A percentile compares a stretch with the other conserved stretches of the same genome.
Conservation (phyloP, 2,797 vertebrate species). For the Poeciliopsis paucimaculata region DNA sequence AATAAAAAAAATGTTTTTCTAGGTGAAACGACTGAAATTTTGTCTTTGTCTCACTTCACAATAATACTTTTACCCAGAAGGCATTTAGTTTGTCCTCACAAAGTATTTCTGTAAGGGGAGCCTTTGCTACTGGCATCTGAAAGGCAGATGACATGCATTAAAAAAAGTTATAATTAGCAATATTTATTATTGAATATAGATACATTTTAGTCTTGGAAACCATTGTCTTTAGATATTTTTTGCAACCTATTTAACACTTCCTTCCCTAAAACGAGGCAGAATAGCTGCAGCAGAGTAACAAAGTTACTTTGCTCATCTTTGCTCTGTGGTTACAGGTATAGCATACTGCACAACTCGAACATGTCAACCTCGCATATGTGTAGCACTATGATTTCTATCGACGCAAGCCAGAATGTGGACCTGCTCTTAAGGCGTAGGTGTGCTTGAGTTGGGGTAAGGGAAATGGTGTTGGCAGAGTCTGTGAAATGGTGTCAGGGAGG, state of each 20-base stretch:
- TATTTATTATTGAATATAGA: neutral
- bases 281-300: slow-evolving; percentile 1
- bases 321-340: slow-evolving; percentile 23
- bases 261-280: neutral
- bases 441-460: slow-evolving; percentile 15
- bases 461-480: slow-evolving; percentile 33
- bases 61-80: neutral
- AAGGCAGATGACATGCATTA: neutral
- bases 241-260: neutral
- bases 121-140: neutral
- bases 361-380: neutral
- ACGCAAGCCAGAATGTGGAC: neutral
- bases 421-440: slow-evolving; percentile 2
- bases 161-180: neutral
- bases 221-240: neutral
- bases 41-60: neutral
- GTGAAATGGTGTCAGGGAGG: slow-evolving; percentile 74
- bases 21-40: neutral
- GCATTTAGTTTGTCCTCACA: neutral
- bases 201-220: neutral
- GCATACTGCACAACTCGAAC: slow-evolving; percentile 15
- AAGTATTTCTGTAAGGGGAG: neutral
- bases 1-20: neutral
- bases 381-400: slow-evolving; percentile 8
- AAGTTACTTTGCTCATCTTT: neutral